Base-by-base conservation (phyloP, 2,888 invertebrate species). In the Agriopis marginaria region DNA sequence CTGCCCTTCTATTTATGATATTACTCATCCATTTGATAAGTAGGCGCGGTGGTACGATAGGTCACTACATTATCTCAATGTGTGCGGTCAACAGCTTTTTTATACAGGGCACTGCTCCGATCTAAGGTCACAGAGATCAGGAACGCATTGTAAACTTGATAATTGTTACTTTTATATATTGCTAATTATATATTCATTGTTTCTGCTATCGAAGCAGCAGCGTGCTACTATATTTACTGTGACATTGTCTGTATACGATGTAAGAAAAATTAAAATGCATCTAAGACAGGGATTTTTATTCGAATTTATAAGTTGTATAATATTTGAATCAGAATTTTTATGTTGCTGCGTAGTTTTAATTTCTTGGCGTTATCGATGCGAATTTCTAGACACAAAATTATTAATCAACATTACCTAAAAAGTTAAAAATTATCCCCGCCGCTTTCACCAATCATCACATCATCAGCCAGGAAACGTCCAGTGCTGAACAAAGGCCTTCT, bases 91-190 rank as follows among this genome's bases (percentile, higher is more conserved):
- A 76, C 61, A 72, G 72, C 76, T 80, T 77, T 56, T 56, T 56
- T 56, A 12, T 77, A 68, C 66, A 72, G 83, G 81, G 66, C 83
- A 80, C 66, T 80, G 82, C 75, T 75, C 80, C 76, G 69, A 53
- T 53, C 50, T 58, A 17, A 61, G 82, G 76, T 77, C 77, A 68
- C 32, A 3, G 67, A 49, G 81, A 63, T 77, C 79, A 71, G 64
- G 68, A 69, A 72, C 70, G 80, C 71, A 76, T 71, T 70, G 65
- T 70, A 67, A 70, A 76, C 68, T 68, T 56, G 78, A 81, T 79
- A 77, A 72, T 66, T 59, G 66, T 69, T 64, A 73, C 72, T 79
- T 78, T 76, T 79, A 77, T 59, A 56, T 68, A 54, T 60, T 61
- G 11, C 59, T 63, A 60, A 66, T 47, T 53, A 47, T 66, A 54